Evolutionary conservation across 92 coral and sea anemone species (phyloP).

Genomic region (Siderastrea siderea): DNA sequence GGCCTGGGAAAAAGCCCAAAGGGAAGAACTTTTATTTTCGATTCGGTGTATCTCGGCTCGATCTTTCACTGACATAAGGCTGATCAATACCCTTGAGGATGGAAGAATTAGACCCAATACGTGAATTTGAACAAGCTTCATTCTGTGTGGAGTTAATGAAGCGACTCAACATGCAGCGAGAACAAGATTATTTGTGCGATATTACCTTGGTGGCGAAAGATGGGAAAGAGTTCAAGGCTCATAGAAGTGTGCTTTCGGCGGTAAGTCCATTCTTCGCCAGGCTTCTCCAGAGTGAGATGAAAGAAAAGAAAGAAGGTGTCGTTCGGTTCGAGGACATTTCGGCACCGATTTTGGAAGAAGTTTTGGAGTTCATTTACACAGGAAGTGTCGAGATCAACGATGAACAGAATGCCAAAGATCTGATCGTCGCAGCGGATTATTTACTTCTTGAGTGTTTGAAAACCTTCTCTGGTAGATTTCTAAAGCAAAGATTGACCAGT

Average conservation of each 20-base stretch:
- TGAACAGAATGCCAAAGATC: neutral
- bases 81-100: neutral
- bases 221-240: constrained; percentile 33
- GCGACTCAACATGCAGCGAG: constrained; percentile 31
- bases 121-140: neutral
- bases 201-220: constrained; percentile 30
- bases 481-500: too few relatives aligned
- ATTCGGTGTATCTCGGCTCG: too few relatives aligned
- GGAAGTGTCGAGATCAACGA: neutral
- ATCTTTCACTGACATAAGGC: neutral
- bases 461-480: too few relatives aligned
- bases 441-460: too few relatives aligned
- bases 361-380: constrained; percentile 28
- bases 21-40: too few relatives aligned
- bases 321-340: constrained; percentile 15
- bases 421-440: constrained; percentile 17
- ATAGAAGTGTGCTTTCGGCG: constrained; percentile 28
- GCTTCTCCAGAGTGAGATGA: constrained; percentile 38
- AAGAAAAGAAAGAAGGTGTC: constrained; percentile 21
- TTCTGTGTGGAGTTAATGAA: constrained; percentile 26
- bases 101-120: neutral
- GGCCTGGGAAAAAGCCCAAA: too few relatives aligned
- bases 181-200: constrained; percentile 37
- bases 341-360: neutral
- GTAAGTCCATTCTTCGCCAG: constrained; percentile 26